Conservation (phyloP, 1,140 invertebrate genomes). For the Portunus trituberculatus region DNA sequence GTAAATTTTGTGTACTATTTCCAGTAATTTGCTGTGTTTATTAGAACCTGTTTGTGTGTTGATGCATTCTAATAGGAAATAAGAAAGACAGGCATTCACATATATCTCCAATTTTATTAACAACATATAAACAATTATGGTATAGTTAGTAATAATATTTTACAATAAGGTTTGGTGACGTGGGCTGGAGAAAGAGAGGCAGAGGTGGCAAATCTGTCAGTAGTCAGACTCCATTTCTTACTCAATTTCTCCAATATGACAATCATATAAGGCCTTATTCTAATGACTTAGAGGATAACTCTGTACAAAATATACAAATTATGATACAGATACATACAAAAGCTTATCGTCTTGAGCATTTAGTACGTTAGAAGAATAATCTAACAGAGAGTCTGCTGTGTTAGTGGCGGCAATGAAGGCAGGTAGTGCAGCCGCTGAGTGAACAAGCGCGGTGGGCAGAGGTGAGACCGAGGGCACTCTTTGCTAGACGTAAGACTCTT, state of each 20-base stretch:
- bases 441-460: slow-evolving; percentile 69
- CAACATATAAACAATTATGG: slow-evolving; percentile 74
- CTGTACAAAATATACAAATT: slow-evolving; percentile 69
- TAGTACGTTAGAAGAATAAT: slow-evolving; percentile 74
- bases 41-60: not conserved
- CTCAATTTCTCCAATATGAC: not conserved
- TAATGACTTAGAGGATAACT: slow-evolving; percentile 72
- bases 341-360: slow-evolving; percentile 74
- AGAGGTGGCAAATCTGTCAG: not conserved
- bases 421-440: slow-evolving; percentile 49
- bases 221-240: not conserved
- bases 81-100: not conserved
- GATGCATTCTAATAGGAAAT: not conserved
- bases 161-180: slow-evolving; percentile 69
- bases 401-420: slow-evolving; percentile 67
- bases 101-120: slow-evolving; percentile 75
- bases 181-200: not conserved
- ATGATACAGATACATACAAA: slow-evolving; percentile 73
- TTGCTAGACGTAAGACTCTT: slow-evolving; percentile 79
- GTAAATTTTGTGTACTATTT: too few relatives aligned
- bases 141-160: slow-evolving; percentile 73
- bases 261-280: slow-evolving; percentile 65
- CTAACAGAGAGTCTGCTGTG: slow-evolving; percentile 75
- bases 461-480: not conserved
- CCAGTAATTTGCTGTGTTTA: too few relatives aligned